Percentiles rank a stretch among this genome's conserved stretches.
Conservation (phyloP, 2,888 invertebrate species). For the Drosophila longiperda region DNA sequence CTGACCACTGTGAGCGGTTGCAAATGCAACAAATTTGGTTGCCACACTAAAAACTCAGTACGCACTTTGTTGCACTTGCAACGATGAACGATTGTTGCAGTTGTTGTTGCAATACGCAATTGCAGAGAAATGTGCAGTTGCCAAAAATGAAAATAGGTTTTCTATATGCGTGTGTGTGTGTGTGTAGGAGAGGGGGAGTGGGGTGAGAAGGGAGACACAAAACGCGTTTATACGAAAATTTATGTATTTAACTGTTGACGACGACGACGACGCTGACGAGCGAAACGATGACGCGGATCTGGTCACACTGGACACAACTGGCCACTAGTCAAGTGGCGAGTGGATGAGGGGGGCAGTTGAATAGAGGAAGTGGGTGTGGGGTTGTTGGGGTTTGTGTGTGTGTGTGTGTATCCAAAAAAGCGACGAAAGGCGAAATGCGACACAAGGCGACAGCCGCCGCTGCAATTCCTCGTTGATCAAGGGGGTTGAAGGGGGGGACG, state of each 20-base stretch:
- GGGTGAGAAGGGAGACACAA: slow-evolving; percentile 44
- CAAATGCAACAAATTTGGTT: slow-evolving; percentile 40
- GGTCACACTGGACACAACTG: slow-evolving; percentile 39
- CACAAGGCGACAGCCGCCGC: slow-evolving; percentile 63
- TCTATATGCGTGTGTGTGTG: neutral
- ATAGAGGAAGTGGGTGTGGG: neutral
- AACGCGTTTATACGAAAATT: slow-evolving; percentile 81
- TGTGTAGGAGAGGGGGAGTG: neutral
- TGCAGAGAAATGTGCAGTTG: slow-evolving; percentile 40
- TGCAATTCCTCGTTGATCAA: slow-evolving; percentile 4
- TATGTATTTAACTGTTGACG: slow-evolving; percentile 80
- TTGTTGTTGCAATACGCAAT: slow-evolving; percentile 25
- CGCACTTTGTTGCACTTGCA: slow-evolving; percentile 53
- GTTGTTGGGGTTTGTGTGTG: slow-evolving; percentile 21
- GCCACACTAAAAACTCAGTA: slow-evolving; percentile 36
- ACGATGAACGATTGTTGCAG: slow-evolving; percentile 1
- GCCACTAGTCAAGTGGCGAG: slow-evolving; percentile 14
- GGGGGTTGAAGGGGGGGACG: neutral
- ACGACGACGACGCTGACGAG: slow-evolving; percentile 60
- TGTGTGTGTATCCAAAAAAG: slow-evolving; percentile 49
- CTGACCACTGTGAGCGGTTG: slow-evolving; percentile 27
- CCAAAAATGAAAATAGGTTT: slow-evolving; percentile 39
- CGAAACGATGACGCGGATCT: slow-evolving; percentile 72
- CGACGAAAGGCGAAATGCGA: slow-evolving; percentile 69
- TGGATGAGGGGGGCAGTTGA: neutral